Evolutionary conservation across 2,888 invertebrate species (phyloP).

Genomic region (Cistogaster globosa): DNA sequence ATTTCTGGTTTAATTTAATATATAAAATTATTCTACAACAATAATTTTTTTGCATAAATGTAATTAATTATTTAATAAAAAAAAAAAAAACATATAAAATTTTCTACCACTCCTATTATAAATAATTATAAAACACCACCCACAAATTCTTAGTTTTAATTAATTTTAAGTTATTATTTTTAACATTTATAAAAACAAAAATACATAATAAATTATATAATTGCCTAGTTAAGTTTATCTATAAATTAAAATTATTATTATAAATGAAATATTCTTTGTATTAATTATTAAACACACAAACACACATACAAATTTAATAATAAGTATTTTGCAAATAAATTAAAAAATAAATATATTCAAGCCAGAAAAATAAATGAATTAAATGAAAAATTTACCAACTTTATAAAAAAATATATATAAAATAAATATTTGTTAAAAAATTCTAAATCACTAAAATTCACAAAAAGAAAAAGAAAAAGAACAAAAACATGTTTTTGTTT

Average conservation of each 20-base stretch:
- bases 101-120: slow-evolving; percentile 36
- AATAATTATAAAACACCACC: slow-evolving; percentile 32
- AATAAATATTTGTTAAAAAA: slow-evolving; percentile 5
- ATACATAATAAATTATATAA: slow-evolving; percentile 5
- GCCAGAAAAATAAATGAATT: slow-evolving; percentile 2
- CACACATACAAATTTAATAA: not conserved
- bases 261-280: slow-evolving; percentile 29
- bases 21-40: slow-evolving; percentile 1
- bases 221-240: slow-evolving; percentile 39
- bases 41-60: slow-evolving; percentile 1
- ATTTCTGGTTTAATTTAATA: slow-evolving; percentile 3
- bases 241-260: slow-evolving; percentile 37
- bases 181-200: slow-evolving; percentile 20
- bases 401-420: not conserved
- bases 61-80: slow-evolving; percentile 30
- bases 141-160: slow-evolving; percentile 52
- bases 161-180: slow-evolving; percentile 40
- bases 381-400: not conserved
- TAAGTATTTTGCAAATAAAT: slow-evolving; percentile 28
- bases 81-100: slow-evolving; percentile 6
- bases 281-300: slow-evolving; percentile 7
- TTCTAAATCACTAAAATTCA: not conserved
- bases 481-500: not conserved
- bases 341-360: slow-evolving; percentile 7
- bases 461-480: not conserved